Base-by-base conservation (phyloP, 2,113 vertebrate species). In the Xiphophorus couchianus region DNA sequence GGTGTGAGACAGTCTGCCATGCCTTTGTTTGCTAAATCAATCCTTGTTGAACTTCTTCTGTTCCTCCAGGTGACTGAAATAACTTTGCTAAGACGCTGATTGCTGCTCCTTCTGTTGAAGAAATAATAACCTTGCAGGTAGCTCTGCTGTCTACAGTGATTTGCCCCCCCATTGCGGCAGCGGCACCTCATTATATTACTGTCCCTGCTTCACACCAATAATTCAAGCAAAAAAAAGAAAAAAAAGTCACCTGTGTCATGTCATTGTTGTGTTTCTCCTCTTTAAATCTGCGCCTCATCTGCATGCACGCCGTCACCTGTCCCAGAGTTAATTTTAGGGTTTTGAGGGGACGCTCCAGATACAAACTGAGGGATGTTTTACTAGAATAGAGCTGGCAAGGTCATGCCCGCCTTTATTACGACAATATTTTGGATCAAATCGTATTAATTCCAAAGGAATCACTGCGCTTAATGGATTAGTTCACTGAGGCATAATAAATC, bases 181-280 rank as follows among this genome's bases (percentile, higher is more conserved):
- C 71, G 71, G 77, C 84, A 86, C 77, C 83, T 89, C 77, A 48
- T 48, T 48, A 48, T 48, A 86, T 88, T 88, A 86, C 76, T 73
- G 61, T 66, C 74, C 60, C 68, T 83, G 71, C 69, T 80, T 82
- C 76, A 74, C 72, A 68, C 71, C 69, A 77, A 87, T 76, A 69
- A 81, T 87, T 84, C 65, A 71, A 35, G 35, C 68, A 5, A 48
- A 48, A 37, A 37, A 37, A 11, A 11, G 9, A 35, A 11, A 37
- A 35, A 35, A 37, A 17, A 17, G 27, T 58, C 5, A 1, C 19
- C 29, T 62, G 37, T 42, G 39, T 69, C 29, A 19, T 30, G 62
- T 54, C 14, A 44, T 44, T 30, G 9, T 42, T 4, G 64, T 37
- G 17, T 42, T 58, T 8, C 39, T 31, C 28, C 1, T 1, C 7